Conservation (phyloP, 2,797 vertebrate species). For the Vultur gryphus region DNA sequence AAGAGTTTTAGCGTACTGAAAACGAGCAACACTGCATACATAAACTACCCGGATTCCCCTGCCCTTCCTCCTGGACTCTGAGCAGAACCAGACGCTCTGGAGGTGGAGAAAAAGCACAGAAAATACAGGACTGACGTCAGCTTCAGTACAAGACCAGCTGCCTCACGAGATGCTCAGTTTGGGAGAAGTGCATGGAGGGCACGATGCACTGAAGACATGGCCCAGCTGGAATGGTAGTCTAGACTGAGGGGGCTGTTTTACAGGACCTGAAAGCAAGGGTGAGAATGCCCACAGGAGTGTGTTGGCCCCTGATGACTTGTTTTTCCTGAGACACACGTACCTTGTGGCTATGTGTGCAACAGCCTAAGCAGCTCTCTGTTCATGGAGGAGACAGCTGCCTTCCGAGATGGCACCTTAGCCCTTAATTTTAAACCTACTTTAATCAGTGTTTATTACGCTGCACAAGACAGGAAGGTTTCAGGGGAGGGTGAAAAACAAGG, state of each 20-base stretch:
- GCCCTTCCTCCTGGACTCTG: conserved; percentile 49
- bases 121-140: neutral
- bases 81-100: conserved; percentile 13
- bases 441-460: conserved; percentile 24
- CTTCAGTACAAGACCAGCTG: conserved; percentile 4
- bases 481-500: neutral
- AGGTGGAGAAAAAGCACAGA: conserved; percentile 71
- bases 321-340: neutral
- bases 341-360: neutral
- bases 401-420: conserved; percentile 50
- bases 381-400: conserved; percentile 7
- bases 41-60: neutral
- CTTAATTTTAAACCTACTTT: conserved; percentile 33
- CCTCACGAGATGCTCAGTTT: neutral
- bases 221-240: neutral
- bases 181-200: neutral
- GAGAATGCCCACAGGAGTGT: neutral
- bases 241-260: neutral
- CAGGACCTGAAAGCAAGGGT: neutral
- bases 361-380: conserved; percentile 19
- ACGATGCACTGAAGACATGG: neutral
- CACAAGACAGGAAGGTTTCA: neutral
- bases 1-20: neutral
- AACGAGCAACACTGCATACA: conserved; percentile 11
- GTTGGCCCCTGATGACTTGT: neutral